Evolutionary conservation across 1,140 invertebrate species (phyloP), one percentile per base, ranked within the genome.

Genomic region (Meloidogyne chitwoodi): DNA sequence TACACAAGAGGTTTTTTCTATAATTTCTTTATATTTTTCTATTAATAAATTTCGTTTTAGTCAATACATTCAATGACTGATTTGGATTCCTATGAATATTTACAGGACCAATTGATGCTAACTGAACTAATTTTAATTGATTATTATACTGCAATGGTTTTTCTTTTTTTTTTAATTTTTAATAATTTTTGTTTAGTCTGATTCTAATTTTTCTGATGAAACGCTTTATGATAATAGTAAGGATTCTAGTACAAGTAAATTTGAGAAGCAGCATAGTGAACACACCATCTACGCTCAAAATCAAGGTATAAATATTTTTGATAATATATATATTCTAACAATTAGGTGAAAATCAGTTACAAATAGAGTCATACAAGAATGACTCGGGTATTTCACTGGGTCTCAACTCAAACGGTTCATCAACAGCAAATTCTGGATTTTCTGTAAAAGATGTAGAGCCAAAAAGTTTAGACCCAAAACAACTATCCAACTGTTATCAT

Each of bases 41-140:
- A 38, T 38, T 38, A 38, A 38, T 38, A 19, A 62, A 14, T 64
- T 0, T 26, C 29, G 27, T 26, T 73, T 19, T 6, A 64, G 48
- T 16, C 12, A 10, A 10, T 22, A 5, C 19, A 26, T 31, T 10
- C 44, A 4, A 14, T 72, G 0, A 62, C 2, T 10, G 70, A 72
- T 44, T 63, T 73, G 5, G 71, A 73, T 73, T 64, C 56, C 0
- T 64, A 27, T 31, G 71, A 73, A 73, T 63, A 11, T 31, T 26
- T 73, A 24, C 24, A 26, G 22, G 24, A 27, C 24, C 22, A 63
- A 2, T 64, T 5, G 2, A 12, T 29, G 24, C 22, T 26, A 12
- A 41, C 63, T 6, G 71, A 73, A 19, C 19, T 64, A 38, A 27
- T 73, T 24, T 27, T 73, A 64, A 64, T 64, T 19, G 29, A 73